Base-by-base conservation (phyloP, 2,888 invertebrate species). In the Thymelicus lineola region DNA sequence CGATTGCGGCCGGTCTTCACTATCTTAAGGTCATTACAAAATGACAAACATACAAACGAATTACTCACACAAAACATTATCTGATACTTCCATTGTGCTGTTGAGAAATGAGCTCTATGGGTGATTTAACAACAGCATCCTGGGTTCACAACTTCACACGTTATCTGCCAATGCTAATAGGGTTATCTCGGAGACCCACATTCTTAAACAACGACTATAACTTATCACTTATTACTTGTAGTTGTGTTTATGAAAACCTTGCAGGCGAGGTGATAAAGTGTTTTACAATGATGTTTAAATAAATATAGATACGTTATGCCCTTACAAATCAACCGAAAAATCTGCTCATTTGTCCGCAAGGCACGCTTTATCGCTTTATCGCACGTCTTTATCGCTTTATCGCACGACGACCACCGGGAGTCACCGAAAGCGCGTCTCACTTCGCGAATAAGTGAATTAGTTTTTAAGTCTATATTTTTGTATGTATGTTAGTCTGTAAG, bases 101-200 rank as follows among this genome's bases (percentile, higher is more conserved):
- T 50, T 50, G 3, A 67, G 55, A 62, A 67, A 68, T 46, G 20
- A 28, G 28, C 12, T 48, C 28, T 45, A 42, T 50, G 63, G 61
- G 28, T 64, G 58, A 69, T 64, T 69, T 42, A 53, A 28, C 17
- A 42, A 15, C 63, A 55, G 59, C 69, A 69, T 69, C 69, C 57
- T 68, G 62, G 46, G 68, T 57, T 62, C 68, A 59, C 38, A 62
- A 36, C 62, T 57, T 62, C 68, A 59, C 38, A 62, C 63, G 58
- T 69, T 69, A 69, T 69, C 69, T 64, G 38, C 17, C 53, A 63
- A 72, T 71, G 75, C 74, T 74, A 74, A 74, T 74, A 76, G 73
- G 76, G 77, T 77, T 77, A 76, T 77, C 77, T 70, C 55, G 46
- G 66, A 74, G 70, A 73, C 68, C 74, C 73, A 74, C 74, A 73